phyloP scores from a whole-genome alignment of 2,797 vertebrate species.

The Sphenodon punctatus region DNA sequence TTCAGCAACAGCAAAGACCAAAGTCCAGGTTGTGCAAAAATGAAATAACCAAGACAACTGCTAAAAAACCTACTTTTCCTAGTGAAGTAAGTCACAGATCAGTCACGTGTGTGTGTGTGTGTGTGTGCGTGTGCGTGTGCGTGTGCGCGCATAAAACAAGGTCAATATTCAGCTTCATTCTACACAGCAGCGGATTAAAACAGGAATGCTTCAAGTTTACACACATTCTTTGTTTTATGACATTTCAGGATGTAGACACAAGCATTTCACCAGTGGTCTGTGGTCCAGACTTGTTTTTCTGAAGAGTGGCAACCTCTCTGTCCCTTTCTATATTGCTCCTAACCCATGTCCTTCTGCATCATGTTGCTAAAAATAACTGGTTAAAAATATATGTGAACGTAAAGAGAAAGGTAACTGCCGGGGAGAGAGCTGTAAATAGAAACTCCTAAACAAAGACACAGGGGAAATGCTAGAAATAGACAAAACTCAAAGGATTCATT shows the following conservation, averaged over 20 bases:
- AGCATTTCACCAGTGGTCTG: background rate
- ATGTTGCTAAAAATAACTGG: background rate
- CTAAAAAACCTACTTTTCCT: conserved; percentile 48
- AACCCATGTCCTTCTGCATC: background rate
- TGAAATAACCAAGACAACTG: conserved; percentile 48
- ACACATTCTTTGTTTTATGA: background rate
- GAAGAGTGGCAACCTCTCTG: background rate
- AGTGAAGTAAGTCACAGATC: conserved; percentile 31
- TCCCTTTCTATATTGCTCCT: background rate
- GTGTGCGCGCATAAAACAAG: no score
- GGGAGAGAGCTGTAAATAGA: background rate
- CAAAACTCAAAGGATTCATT: background rate
- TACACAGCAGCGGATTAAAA: no score
- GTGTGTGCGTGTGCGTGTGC: no score
- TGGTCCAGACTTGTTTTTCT: background rate
- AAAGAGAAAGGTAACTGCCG: background rate
- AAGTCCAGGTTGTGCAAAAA: conserved; percentile 48
- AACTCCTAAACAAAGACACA: background rate
- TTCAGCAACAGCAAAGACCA: background rate
- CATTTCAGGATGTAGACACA: background rate
- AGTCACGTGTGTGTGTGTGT: no score
- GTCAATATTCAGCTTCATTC: no score
- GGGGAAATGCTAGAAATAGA: background rate
- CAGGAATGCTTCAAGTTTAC: conserved; percentile 21
- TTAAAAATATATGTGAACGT: background rate